phyloP scores from a whole-genome alignment of 2,113 vertebrate species.

The Calyptomena viridis region DNA sequence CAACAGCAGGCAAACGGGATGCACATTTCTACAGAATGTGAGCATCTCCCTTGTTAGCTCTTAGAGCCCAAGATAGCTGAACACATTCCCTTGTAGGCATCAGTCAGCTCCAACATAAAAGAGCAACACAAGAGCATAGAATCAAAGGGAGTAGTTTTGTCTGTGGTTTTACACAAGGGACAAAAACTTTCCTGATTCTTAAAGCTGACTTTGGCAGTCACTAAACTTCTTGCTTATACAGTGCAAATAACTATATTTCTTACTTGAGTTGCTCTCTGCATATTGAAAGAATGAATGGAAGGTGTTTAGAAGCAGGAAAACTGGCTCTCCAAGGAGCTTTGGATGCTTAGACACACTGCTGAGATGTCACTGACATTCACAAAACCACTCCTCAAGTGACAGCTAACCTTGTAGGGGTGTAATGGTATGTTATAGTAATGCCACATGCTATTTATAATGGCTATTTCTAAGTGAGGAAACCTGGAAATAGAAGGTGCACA shows the following conservation, averaged over 20 bases:
- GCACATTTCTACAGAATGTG: not conserved
- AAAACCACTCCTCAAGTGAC: not conserved
- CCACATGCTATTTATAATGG: not conserved
- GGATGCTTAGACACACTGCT: not conserved
- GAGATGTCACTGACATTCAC: not conserved
- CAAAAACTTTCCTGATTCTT: not conserved
- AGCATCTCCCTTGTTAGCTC: constrained; percentile 2
- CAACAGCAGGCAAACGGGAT: not conserved
- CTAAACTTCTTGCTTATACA: not conserved
- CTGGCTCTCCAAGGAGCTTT: not conserved
- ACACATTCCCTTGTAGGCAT: constrained; percentile 21
- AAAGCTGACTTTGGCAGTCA: not conserved
- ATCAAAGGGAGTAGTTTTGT: constrained; percentile 34
- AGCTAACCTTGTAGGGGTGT: not conserved
- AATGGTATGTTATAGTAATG: not conserved
- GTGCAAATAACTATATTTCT: not conserved
- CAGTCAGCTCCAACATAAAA: constrained; percentile 37
- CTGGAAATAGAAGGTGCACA: not conserved
- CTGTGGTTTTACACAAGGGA: not conserved
- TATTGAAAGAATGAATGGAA: not conserved
- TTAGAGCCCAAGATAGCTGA: not conserved
- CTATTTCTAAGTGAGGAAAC: not conserved
- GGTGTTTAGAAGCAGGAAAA: not conserved
- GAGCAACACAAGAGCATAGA: not conserved
- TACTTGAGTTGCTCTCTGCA: not conserved